Base-by-base conservation (phyloP, 1,140 invertebrate genomes). In the Panagrolaimus sp. region DNA sequence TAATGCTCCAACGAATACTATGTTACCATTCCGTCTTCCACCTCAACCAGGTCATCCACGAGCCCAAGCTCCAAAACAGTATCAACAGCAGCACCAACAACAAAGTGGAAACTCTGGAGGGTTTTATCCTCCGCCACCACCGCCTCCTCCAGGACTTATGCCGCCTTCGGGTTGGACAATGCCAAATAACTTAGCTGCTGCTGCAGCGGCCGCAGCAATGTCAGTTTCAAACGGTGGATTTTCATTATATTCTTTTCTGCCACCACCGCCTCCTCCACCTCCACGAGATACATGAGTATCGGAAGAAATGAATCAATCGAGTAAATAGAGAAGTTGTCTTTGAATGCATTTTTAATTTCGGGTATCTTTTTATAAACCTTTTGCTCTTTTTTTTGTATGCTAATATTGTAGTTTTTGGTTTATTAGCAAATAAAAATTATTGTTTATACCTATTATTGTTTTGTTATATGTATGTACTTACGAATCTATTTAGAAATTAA, bases 181-280 rank as follows among this genome's bases (percentile, higher is more conserved):
- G 63, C 38, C 58, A 43, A 24, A 52, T 9, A 14, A 14, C 44
- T 45, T 64, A 12, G 45, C 69, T 9, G 69, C 69, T 17, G 69
- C 69, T 1, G 69, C 69, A n/a, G 69, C 69, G 10, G 63, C 38
- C 45, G 69, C 63, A 21, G 69, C 69, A 9, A 70, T 70, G 32
- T 1, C 43, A n/a, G 58, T 17, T 14, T 12, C 44, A 24, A 28
- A 28, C 26, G 26, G 69, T n/a, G 7, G 46, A 14, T 15, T 47
- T 24, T 24, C 69, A 21, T 21, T 17, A 21, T 67, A 26, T 43
- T 7, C 8, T 43, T 65, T 65, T 21, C 67, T 69, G n/a, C 73
- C 73, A 14, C 73, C 73, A 24, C 73, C 73, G 17, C 73, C 73
- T 8, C 73, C 73, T 10, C 73, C 73, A 46, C 73, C 73, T 7